These are phyloP conservation scores for Sandelia bainsii DNA, from an alignment of 2,797 vertebrate genomes.

Conservation along the genomic window DNA sequence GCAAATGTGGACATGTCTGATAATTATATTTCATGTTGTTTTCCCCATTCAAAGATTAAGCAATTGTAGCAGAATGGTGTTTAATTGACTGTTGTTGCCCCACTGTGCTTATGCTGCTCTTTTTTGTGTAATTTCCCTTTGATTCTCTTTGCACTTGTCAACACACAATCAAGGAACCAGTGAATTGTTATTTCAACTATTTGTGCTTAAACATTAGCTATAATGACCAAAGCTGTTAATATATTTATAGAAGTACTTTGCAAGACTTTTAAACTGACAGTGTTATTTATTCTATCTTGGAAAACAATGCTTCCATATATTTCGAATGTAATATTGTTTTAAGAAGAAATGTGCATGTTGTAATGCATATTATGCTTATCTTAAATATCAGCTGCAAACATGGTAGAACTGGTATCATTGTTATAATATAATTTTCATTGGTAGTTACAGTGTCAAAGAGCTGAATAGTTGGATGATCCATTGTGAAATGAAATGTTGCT, in stretches of 20 bases:
- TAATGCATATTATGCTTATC: background rate
- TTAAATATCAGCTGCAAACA: background rate
- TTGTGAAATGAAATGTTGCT: background rate
- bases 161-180: background rate
- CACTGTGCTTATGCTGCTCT: background rate
- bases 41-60: constrained; percentile 13
- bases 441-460: background rate
- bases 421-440: no score
- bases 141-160: background rate
- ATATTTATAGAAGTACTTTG: background rate
- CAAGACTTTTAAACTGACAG: background rate
- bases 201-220: constrained; percentile 1
- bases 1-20: constrained; percentile 19
- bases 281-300: no score
- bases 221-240: background rate
- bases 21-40: constrained; percentile 22
- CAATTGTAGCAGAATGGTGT: background rate
- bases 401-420: background rate
- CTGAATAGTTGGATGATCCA: background rate
- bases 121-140: constrained; percentile 6
- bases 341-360: background rate
- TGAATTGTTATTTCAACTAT: constrained; percentile 2
- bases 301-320: background rate
- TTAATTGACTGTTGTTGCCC: constrained; percentile 11
- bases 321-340: background rate